These are phyloP conservation scores for Linnaemya vulpina DNA, from an alignment of 2,888 invertebrate genomes.

Conservation along the genomic window DNA sequence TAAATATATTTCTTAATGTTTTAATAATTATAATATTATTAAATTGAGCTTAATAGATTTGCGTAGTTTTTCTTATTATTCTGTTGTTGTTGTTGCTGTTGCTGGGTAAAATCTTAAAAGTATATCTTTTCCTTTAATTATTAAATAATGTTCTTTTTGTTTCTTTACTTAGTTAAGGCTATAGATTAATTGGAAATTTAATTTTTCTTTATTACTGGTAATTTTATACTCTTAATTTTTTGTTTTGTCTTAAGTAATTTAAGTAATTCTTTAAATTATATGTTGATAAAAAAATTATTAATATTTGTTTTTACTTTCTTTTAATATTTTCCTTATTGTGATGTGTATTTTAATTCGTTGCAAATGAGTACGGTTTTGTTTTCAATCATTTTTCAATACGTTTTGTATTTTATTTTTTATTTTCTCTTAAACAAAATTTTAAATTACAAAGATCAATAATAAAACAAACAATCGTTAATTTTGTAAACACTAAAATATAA, in stretches of 20 bases:
- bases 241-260: slow-evolving; percentile 58
- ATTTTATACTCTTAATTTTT: slow-evolving; percentile 59
- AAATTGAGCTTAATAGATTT: slow-evolving; percentile 72
- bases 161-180: slow-evolving; percentile 76
- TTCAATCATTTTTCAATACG: slow-evolving; percentile 42
- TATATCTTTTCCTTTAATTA: slow-evolving; percentile 63
- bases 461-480: slow-evolving; percentile 49
- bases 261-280: slow-evolving; percentile 55
- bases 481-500: not conserved
- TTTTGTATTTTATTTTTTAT: not conserved
- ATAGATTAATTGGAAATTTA: slow-evolving; percentile 70
- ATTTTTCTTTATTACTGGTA: slow-evolving; percentile 33
- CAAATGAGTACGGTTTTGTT: slow-evolving; percentile 71
- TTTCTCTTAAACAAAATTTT: not conserved
- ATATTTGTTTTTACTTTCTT: slow-evolving; percentile 45
- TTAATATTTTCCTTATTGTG: slow-evolving; percentile 68
- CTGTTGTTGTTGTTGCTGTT: slow-evolving; percentile 24
- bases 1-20: slow-evolving; percentile 54
- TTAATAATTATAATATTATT: slow-evolving; percentile 68
- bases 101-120: slow-evolving; percentile 70
- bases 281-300: slow-evolving; percentile 35
- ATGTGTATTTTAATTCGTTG: slow-evolving; percentile 72
- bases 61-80: slow-evolving; percentile 54
- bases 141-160: slow-evolving; percentile 50
- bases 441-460: slow-evolving; percentile 21